Evolutionary conservation across 2,888 invertebrate genomes (phyloP).

Genomic region (Brachyopa scutellaris): DNA sequence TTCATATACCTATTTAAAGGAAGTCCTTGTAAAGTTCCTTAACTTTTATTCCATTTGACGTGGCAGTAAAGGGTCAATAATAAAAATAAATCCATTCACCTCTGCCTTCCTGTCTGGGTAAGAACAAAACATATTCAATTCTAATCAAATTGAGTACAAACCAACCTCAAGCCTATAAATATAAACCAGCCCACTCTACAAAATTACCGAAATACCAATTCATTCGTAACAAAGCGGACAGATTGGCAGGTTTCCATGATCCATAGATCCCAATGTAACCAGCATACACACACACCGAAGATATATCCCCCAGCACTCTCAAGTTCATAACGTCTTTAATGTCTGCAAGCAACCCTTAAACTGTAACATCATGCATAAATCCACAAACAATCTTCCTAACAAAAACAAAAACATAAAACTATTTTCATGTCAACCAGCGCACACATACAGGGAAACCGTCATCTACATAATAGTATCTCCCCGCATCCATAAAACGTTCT

Average conservation of each 20-base stretch:
- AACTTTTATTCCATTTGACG: not conserved
- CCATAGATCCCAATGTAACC: not conserved
- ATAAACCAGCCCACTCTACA: not conserved
- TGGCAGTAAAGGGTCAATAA: not conserved
- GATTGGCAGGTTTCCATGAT: not conserved
- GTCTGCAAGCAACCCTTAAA: slow-evolving; percentile 8
- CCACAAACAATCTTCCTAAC: not conserved
- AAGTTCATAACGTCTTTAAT: slow-evolving; percentile 18
- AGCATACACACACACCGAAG: not conserved
- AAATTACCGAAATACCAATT: slow-evolving; percentile 14
- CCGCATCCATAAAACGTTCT: slow-evolving; percentile 16
- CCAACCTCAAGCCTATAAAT: not conserved
- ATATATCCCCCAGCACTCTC: not conserved
- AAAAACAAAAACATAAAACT: slow-evolving; percentile 44
- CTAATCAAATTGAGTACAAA: slow-evolving; percentile 12
- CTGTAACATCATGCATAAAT: slow-evolving; percentile 28
- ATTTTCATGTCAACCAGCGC: slow-evolving; percentile 25
- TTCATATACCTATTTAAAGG: too few species aligned
- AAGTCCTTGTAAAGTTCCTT: not conserved
- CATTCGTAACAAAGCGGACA: slow-evolving; percentile 7
- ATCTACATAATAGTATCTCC: slow-evolving; percentile 1
- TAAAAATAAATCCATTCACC: slow-evolving; percentile 5
- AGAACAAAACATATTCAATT: not conserved
- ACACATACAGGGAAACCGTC: not conserved
- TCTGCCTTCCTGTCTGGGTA: not conserved